Evolutionary conservation across 2,888 invertebrate species (phyloP), one percentile per base, ranked within the genome.

Genomic region (Imbricaverruca yamaguchii): DNA sequence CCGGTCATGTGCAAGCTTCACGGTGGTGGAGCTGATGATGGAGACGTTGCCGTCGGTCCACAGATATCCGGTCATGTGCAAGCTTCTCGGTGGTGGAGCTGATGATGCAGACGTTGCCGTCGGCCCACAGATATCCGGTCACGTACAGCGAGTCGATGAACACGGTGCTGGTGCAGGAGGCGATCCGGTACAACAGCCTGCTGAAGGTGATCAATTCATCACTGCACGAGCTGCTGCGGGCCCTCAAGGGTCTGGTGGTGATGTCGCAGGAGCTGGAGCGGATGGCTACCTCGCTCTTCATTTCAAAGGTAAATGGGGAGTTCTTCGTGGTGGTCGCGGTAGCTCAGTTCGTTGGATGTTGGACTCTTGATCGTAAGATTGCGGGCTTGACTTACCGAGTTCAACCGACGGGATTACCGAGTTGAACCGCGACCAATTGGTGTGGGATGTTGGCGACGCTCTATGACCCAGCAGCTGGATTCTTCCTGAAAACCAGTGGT

Each of bases 211-310:
- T 97, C n/a, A 89, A 88, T 63, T 85, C 83, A 12, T 93, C 93
- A n/a, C 90, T 97, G 84, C 84, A 88, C 39, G 92, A 92, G 86
- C 88, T 97, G 83, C 92, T 93, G 86, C 93, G 92, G 86, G 95
- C 94, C 13, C 91, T 96, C 55, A 91, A 92, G 86, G 96, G 97
- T 80, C 85, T 88, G 77, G 87, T 88, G 55, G 93, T 94, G 6
- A 94, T 97, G 94, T 94, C 95, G 0, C 92, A 93, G 0, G 93
- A 92, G 53, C 88, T 96, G 83, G 96, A 97, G 87, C 88, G 90
- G 18, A 89, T 95, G 82, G 89, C 92, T 7, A 89, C 88, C 83
- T 91, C 91, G 84, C 87, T 94, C 25, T 91, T 90, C 83, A 79
- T 3, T 23, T 79, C 79, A 15, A 79, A 79, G 79, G 79, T 79